phyloP scores from a whole-genome alignment of 2,797 vertebrate species.

The Alfaro cultratus region DNA sequence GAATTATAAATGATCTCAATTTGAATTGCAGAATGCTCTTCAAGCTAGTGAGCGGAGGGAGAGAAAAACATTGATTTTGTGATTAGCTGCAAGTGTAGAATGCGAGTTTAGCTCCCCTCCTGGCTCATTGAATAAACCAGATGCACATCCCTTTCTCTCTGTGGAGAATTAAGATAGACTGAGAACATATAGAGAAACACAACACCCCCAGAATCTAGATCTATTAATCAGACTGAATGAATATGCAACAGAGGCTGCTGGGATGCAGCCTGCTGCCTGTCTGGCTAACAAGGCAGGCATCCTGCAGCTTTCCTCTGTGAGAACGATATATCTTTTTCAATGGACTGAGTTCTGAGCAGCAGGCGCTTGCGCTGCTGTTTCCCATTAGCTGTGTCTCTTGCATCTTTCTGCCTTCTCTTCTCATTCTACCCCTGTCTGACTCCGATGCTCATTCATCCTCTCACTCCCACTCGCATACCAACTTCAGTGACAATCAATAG shows the following conservation, averaged over 20 bases:
- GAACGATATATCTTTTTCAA: constrained; percentile 49
- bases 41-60: constrained; percentile 38
- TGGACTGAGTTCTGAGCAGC: constrained; percentile 57
- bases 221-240: constrained; percentile 71
- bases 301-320: constrained; percentile 56
- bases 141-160: constrained; percentile 27
- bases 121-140: constrained; percentile 45
- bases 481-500: constrained; percentile 21
- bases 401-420: constrained; percentile 29
- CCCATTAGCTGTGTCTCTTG: constrained; percentile 37
- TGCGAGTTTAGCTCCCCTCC: constrained; percentile 21
- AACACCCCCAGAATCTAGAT: constrained; percentile 50
- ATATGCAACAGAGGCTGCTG: constrained; percentile 66
- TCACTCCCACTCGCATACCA: constrained; percentile 30
- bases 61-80: constrained; percentile 56
- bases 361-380: constrained; percentile 36
- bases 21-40: constrained; percentile 39
- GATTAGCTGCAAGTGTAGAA: constrained; percentile 44
- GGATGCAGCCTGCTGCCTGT: constrained; percentile 61
- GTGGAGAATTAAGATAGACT: constrained; percentile 27
- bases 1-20: constrained; percentile 47
- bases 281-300: constrained; percentile 63
- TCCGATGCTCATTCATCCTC: constrained; percentile 34
- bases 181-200: constrained; percentile 42
- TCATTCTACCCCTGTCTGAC: constrained; percentile 31